Conservation (phyloP, 2,113 vertebrate genomes). For the Tursiops truncatus region DNA sequence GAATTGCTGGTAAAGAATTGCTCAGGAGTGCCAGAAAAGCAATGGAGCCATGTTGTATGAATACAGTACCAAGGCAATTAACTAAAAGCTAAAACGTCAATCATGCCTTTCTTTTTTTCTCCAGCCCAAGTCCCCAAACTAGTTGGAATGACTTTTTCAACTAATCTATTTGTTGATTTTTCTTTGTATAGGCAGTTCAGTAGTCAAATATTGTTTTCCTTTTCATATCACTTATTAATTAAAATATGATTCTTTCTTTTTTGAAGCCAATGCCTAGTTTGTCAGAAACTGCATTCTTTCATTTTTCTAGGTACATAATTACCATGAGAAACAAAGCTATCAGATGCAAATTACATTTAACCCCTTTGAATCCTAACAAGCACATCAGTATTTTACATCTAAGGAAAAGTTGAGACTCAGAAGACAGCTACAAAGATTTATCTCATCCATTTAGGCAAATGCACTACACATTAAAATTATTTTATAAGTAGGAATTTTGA, state of each 20-base stretch:
- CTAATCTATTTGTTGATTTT: conserved; percentile 49
- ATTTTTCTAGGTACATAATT: conserved; percentile 52
- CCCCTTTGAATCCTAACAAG: conserved; percentile 35
- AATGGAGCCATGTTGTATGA: not conserved
- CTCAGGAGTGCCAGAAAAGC: not conserved
- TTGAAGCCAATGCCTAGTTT: conserved; percentile 25
- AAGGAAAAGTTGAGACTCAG: conserved; percentile 31
- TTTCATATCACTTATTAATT: conserved; percentile 64
- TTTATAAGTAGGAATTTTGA: not conserved
- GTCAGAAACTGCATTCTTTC: conserved; percentile 50
- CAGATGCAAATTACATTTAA: conserved; percentile 51
- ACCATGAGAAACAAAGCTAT: conserved; percentile 44
- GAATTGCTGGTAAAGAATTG: not conserved
- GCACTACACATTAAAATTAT: not conserved
- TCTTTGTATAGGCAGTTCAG: conserved; percentile 43
- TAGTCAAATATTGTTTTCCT: conserved; percentile 63
- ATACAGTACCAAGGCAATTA: conserved; percentile 5
- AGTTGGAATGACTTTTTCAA: conserved; percentile 54
- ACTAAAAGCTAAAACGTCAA: not conserved
- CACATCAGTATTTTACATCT: conserved; percentile 18
- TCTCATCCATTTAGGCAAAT: not conserved
- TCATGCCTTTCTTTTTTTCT: not conserved
- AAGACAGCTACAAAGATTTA: not conserved
- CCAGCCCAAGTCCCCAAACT: not conserved
- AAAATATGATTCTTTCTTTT: conserved; percentile 45